phyloP scores from a whole-genome alignment of 1,140 invertebrate species.

The Carposina sasakii region DNA sequence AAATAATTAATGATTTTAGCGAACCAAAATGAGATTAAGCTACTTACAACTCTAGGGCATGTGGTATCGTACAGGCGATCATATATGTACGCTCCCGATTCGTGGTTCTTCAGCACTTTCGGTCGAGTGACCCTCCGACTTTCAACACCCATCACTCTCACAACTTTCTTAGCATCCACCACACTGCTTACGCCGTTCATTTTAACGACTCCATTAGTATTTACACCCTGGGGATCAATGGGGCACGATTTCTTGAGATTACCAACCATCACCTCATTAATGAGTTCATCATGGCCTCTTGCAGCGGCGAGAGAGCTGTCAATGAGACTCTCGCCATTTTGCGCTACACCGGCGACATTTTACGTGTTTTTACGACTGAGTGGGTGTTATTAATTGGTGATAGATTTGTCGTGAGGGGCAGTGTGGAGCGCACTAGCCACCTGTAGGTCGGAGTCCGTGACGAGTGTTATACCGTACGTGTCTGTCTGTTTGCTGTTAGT shows the following conservation, averaged over 20 bases:
- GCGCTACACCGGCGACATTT: slow-evolving; percentile 55
- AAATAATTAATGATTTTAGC: too few relatives aligned
- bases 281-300: slow-evolving; percentile 22
- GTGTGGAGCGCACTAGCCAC: slow-evolving; percentile 46
- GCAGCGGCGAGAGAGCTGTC: slow-evolving; percentile 33
- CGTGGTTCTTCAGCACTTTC: slow-evolving; percentile 54
- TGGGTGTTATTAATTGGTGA: too few relatives aligned
- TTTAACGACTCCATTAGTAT: background rate
- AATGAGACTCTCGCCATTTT: slow-evolving; percentile 43
- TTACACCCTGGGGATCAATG: slow-evolving; percentile 28
- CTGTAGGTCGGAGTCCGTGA: too few relatives aligned
- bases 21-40: too few relatives aligned
- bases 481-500: too few relatives aligned
- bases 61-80: slow-evolving; percentile 48
- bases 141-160: slow-evolving; percentile 7
- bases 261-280: slow-evolving; percentile 28
- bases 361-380: too few relatives aligned
- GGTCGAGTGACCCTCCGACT: slow-evolving; percentile 45
- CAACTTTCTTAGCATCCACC: slow-evolving; percentile 6
- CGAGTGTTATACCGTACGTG: too few relatives aligned
- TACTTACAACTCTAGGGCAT: slow-evolving; percentile 55
- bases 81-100: slow-evolving; percentile 50
- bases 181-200: too few relatives aligned
- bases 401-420: too few relatives aligned
- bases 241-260: slow-evolving; percentile 36